Evolutionary conservation across 2,888 invertebrate genomes (phyloP), one percentile per base, ranked within the genome.

Genomic region (Apodemia zela): DNA sequence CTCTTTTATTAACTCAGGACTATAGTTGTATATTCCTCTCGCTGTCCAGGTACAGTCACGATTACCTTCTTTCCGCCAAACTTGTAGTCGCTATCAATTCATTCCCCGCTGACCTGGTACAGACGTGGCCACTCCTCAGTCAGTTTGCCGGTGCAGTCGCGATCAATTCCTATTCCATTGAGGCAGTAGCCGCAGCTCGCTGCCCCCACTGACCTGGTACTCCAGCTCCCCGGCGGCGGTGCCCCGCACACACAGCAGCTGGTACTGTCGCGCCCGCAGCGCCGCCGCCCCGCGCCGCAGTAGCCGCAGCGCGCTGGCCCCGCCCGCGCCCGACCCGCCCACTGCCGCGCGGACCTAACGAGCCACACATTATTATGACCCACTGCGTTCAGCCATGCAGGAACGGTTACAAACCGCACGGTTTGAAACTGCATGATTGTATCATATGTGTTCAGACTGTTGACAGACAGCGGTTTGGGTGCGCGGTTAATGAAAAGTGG

Each of bases 181-280:
- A 13, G 42, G 42, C 42, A 42, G 42, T 49, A 35, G 29, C n/a
- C 13, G 15, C 13, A 58, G 15, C 7, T 2, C 25, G 3, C 2
- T 25, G 25, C 2, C 25, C 25, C 25, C 25, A 25, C 51, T 0
- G 80, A 95, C 96, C 93, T 96, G 95, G 78, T 95, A 96, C 79
- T 97, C 96, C 49, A 92, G 87, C 69, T 97, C 96, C 10, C 92
- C 92, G 68, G 94, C 93, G 79, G 97, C 93, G 64, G 94, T 93
- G 1, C 25, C 25, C 25, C 25, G 25, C 25, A 25, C 25, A 57
- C 95, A 95, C 25, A 97, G 96, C 74, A 97, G 94, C 88, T 98
- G 97, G 89, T 97, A 98, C 87, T 97, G 97, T 49, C 94, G 92
- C 60, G 97, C 96, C 70, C 96, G 95, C 93, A 97, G 94, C 0